phyloP scores from a whole-genome alignment of 2,888 invertebrate species.

The Macrosoma leucophasiata region DNA sequence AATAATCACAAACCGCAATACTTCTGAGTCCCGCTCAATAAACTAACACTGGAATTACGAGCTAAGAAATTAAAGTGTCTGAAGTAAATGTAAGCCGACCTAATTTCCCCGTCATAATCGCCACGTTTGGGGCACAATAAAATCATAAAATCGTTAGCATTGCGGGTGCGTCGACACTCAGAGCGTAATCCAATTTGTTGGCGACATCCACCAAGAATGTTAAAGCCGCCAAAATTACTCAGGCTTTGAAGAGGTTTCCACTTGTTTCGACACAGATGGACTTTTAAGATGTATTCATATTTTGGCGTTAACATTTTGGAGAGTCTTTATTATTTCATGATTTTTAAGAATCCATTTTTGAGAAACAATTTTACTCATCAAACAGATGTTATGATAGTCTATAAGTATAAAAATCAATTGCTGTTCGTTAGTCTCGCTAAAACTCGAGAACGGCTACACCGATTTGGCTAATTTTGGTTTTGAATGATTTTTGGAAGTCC shows the following conservation, averaged over 20 bases:
- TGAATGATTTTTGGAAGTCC: no score
- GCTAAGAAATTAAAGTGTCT: neutral
- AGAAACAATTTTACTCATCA: no score
- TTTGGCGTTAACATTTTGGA: no score
- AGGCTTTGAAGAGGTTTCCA: conserved; percentile 24
- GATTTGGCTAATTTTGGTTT: no score
- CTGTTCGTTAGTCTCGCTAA: no score
- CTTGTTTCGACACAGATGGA: conserved; percentile 18
- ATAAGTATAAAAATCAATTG: no score
- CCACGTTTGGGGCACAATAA: conserved; percentile 51
- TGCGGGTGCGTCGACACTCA: conserved; percentile 44
- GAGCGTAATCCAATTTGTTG: conserved; percentile 69
- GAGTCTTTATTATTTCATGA: no score
- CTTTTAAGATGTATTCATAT: no score
- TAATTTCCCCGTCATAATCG: conserved; percentile 40
- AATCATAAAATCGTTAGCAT: conserved; percentile 63
- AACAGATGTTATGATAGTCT: no score
- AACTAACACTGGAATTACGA: neutral
- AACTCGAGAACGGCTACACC: no score
- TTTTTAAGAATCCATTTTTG: no score
- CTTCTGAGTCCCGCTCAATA: conserved; percentile 1
- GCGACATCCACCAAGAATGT: conserved; percentile 53
- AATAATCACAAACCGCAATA: neutral
- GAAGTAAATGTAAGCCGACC: conserved; percentile 5
- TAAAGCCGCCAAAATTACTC: conserved; percentile 58